Evolutionary conservation across 2,888 invertebrate species (phyloP).

Genomic region (Tenthredo distinguenda): DNA sequence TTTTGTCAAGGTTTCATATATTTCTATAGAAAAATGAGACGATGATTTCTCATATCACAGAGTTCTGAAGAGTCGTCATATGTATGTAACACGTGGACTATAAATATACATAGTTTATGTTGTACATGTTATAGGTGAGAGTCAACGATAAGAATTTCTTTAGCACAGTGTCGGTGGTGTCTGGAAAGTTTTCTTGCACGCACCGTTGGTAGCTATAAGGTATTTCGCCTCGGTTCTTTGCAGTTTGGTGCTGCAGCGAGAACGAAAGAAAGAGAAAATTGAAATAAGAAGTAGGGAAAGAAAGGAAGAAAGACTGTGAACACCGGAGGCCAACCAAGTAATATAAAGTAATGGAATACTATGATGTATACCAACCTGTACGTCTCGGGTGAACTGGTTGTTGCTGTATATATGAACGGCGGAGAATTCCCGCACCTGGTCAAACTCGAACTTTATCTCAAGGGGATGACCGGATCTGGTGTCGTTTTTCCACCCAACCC

Average conservation of each 20-base stretch:
- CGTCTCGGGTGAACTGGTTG: slow-evolving; percentile 91
- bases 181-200: slow-evolving; percentile 48
- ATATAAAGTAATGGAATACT: slow-evolving; percentile 47
- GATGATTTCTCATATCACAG: neutral
- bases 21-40: neutral
- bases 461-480: slow-evolving; percentile 82
- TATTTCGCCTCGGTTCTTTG: slow-evolving; percentile 15
- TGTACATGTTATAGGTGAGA: neutral
- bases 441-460: slow-evolving; percentile 90
- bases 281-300: neutral
- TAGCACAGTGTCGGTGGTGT: neutral
- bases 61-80: neutral
- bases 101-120: neutral
- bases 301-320: neutral
- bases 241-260: neutral
- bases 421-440: slow-evolving; percentile 91
- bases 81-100: neutral
- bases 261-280: neutral
- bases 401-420: slow-evolving; percentile 90
- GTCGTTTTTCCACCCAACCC: slow-evolving; percentile 95
- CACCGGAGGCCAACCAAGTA: slow-evolving; percentile 2
- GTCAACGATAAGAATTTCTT: slow-evolving; percentile 32
- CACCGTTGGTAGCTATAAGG: slow-evolving; percentile 5
- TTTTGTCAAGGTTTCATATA: neutral
- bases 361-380: slow-evolving; percentile 82